Conservation (phyloP, 2,888 invertebrate genomes). For the Lasioglossum marginatum region DNA sequence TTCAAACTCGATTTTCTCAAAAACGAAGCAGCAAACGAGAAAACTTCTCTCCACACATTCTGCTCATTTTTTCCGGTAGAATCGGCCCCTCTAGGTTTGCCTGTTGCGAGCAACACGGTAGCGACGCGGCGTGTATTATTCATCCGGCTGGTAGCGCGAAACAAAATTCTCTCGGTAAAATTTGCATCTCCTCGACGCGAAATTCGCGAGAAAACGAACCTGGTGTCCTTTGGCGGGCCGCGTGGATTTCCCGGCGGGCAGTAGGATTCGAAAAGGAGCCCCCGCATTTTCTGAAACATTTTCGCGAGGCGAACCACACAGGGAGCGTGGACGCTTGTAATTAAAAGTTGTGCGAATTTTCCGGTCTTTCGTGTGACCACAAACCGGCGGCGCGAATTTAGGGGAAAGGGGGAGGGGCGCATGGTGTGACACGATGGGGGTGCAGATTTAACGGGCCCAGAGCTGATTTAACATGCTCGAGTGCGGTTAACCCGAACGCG, state of each 20-base stretch:
- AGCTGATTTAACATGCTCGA: slow-evolving; percentile 23
- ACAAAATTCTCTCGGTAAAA: not conserved
- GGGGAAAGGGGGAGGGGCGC: not conserved
- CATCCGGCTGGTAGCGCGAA: not conserved
- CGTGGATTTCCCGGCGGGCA: not conserved
- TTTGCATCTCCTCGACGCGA: not conserved
- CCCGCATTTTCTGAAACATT: not conserved
- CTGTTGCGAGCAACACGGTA: not conserved
- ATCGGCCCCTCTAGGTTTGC: not conserved
- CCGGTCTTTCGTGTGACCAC: not conserved
- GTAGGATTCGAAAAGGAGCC: not conserved
- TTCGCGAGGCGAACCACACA: not conserved
- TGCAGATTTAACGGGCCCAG: not conserved
- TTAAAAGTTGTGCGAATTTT: not conserved
- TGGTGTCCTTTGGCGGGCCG: not conserved
- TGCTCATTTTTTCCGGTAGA: not conserved
- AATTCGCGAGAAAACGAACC: not conserved
- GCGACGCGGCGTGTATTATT: not conserved
- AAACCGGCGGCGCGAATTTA: not conserved
- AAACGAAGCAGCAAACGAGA: not conserved
- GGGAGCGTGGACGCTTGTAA: not conserved
- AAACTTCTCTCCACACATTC: not conserved
- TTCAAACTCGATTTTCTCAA: not conserved
- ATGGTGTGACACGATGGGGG: not conserved
- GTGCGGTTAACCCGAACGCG: slow-evolving; percentile 32